These are phyloP conservation scores for Athetis lepigone DNA, from an alignment of 2,888 invertebrate species.

Conservation along the genomic window DNA sequence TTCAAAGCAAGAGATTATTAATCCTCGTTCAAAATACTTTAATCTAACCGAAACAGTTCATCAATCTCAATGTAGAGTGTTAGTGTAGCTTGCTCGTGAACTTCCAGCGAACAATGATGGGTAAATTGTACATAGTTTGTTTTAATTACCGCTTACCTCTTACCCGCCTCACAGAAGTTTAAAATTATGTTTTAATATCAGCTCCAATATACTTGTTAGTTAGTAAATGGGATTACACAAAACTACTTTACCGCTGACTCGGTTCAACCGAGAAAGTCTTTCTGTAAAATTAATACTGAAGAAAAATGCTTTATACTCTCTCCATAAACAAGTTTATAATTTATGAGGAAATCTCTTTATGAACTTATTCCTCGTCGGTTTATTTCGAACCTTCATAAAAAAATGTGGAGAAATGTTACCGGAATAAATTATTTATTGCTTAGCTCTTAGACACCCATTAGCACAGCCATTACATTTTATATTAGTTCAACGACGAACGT, in stretches of 20 bases:
- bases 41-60: constrained; percentile 76
- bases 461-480: constrained; percentile 74
- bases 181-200: constrained; percentile 45
- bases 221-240: constrained; percentile 37
- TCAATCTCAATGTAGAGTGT: constrained; percentile 79
- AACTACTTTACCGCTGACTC: constrained; percentile 22
- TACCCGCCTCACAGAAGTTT: constrained; percentile 33
- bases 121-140: constrained; percentile 54
- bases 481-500: constrained; percentile 63
- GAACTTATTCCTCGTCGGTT: constrained; percentile 53
- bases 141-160: constrained; percentile 53
- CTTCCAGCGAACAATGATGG: constrained; percentile 44
- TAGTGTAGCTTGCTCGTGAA: constrained; percentile 58
- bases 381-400: constrained; percentile 72
- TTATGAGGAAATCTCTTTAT: constrained; percentile 51
- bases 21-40: constrained; percentile 82
- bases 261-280: constrained; percentile 13
- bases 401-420: constrained; percentile 70
- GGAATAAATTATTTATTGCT: constrained; percentile 78
- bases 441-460: constrained; percentile 75
- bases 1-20: constrained; percentile 80
- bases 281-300: constrained; percentile 40
- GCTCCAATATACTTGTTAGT: constrained; percentile 21
- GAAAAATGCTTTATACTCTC: constrained; percentile 38
- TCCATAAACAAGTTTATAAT: constrained; percentile 43